These are phyloP conservation scores for Dolichallabes microphthalmus DNA, from an alignment of 2,113 vertebrate genomes.

Conservation along the genomic window DNA sequence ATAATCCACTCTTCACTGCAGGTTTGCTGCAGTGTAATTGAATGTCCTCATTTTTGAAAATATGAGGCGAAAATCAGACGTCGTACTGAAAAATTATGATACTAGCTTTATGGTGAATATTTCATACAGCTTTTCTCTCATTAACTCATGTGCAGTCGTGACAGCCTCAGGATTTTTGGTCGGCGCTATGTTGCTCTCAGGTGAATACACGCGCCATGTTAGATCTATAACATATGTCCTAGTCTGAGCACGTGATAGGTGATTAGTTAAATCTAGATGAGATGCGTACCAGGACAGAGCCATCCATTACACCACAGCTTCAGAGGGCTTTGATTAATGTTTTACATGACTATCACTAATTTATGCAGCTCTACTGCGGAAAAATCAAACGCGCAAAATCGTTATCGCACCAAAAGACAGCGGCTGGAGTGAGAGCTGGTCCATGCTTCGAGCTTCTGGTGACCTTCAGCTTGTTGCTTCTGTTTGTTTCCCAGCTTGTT, in stretches of 20 bases:
- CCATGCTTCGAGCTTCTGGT: conserved; percentile 20
- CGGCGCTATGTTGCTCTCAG: neutral
- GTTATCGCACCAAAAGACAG: conserved; percentile 31
- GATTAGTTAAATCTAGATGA: conserved; percentile 41
- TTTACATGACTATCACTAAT: conserved; percentile 50
- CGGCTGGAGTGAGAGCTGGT: conserved; percentile 10
- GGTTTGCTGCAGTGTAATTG: neutral
- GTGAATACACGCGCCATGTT: neutral
- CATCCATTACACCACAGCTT: conserved; percentile 42
- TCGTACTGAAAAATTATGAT: neutral
- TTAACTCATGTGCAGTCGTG: neutral
- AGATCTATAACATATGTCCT: conserved; percentile 17
- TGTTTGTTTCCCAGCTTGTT: conserved; percentile 37
- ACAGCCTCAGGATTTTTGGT: conserved; percentile 15
- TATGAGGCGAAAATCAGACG: neutral
- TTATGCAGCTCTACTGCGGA: conserved; percentile 44
- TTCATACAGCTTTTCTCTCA: neutral
- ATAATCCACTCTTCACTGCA: neutral
- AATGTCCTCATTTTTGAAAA: neutral
- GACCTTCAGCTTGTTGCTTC: conserved; percentile 49
- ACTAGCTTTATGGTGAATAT: neutral
- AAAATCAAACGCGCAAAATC: conserved; percentile 50
- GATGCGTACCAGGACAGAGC: conserved; percentile 32
- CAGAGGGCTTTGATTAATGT: conserved; percentile 53
- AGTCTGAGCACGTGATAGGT: conserved; percentile 29